A percentile compares a stretch with the other conserved stretches of the same genome.
Evolutionary conservation across 2,797 vertebrate species (phyloP).

Genomic region (Onychomys torridus): DNA sequence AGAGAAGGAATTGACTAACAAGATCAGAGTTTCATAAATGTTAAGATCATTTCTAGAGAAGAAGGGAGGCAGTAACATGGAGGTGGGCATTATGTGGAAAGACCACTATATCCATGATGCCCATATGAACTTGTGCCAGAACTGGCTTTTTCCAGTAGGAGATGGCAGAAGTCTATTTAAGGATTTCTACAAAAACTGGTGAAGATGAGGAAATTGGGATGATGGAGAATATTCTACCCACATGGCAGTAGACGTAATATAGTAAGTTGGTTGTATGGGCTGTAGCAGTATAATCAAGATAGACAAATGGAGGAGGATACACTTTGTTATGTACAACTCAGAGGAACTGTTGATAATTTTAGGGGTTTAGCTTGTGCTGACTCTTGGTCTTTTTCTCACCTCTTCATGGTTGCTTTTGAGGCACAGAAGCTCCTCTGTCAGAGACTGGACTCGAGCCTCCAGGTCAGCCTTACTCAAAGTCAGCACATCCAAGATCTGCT

Average conservation of each 20-base stretch:
- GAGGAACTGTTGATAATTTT: neutral
- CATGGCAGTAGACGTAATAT: neutral
- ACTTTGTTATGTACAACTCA: neutral
- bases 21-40: conserved; percentile 5
- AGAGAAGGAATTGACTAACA: neutral
- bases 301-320: neutral
- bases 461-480: conserved; percentile 87
- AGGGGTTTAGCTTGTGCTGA: neutral
- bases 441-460: conserved; percentile 85
- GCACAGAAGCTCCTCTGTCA: conserved; percentile 87
- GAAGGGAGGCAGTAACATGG: neutral
- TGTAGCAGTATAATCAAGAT: neutral
- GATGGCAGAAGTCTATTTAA: neutral
- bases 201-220: neutral
- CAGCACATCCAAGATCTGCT: conserved; percentile 86
- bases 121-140: neutral
- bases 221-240: neutral
- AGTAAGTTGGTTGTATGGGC: no score
- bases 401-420: conserved; percentile 87
- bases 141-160: neutral
- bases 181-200: neutral
- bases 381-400: conserved; percentile 78
- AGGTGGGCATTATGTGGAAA: neutral
- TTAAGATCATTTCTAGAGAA: neutral
- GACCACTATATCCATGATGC: neutral